These are phyloP conservation scores for Metalampra italica DNA, from an alignment of 2,888 invertebrate genomes.

Conservation along the genomic window DNA sequence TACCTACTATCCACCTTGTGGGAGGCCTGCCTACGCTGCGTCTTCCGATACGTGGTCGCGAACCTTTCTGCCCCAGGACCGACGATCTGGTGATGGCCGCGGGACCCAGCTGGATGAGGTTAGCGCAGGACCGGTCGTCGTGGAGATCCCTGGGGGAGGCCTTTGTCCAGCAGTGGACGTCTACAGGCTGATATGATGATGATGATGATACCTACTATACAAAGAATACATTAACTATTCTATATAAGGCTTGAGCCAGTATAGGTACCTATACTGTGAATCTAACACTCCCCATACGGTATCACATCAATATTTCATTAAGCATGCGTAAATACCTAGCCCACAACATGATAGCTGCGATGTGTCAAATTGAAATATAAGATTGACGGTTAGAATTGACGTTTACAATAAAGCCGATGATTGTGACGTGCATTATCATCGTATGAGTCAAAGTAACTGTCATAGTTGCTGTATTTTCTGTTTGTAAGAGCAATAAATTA, in stretches of 20 bases:
- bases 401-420: conserved; percentile 31
- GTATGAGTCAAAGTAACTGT: conserved; percentile 10
- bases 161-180: no score
- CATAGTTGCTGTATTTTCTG: conserved; percentile 5
- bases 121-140: no score
- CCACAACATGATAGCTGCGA: conserved; percentile 34
- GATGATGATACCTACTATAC: neutral
- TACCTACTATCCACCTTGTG: no score
- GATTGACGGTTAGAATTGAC: conserved; percentile 38
- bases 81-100: no score
- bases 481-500: conserved; percentile 14
- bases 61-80: no score
- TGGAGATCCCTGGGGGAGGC: no score
- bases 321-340: conserved; percentile 34
- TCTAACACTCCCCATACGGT: conserved; percentile 34
- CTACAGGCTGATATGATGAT: no score
- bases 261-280: conserved; percentile 27
- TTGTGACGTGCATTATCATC: conserved; percentile 12
- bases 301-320: conserved; percentile 51
- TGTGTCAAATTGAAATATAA: conserved; percentile 67
- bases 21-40: no score
- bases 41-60: no score
- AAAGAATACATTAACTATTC: conserved; percentile 3
- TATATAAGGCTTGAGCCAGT: conserved; percentile 32
- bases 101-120: no score